Base-by-base conservation (phyloP, 2,797 vertebrate genomes). In the Schizopygopsis malacanthus region DNA sequence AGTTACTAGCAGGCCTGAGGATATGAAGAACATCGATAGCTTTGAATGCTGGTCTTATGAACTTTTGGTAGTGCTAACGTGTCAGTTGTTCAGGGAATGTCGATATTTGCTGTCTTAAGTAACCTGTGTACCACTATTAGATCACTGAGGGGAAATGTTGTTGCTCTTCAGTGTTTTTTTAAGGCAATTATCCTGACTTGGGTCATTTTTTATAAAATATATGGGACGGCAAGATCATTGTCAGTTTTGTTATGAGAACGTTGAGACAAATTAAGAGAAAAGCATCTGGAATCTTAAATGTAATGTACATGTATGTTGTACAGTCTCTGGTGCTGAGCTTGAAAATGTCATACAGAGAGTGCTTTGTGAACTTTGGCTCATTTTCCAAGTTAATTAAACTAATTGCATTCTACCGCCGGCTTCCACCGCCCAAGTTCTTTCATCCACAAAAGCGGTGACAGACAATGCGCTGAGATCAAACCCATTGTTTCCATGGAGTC, bases 401-500 rank as follows among this genome's bases (percentile, higher is more conserved):
- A 70, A 85, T 79, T 85, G 76, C 75, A 79, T 11, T n/a, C 25
- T 71, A 78, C 83, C 65, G 67, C 11, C 18, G 18, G 75, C 59
- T 67, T 84, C n/a, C 65, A 56, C 43, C 56, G 1, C 81, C 43
- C 45, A 83, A 65, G 33, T 56, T 56, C 83, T 79, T 79, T 84
- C 83, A 84, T 84, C 22, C 61, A 84, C 45, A 52, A 12, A 70
- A 71, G 65, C 52, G 8, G n/a, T 3, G 39, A n/a, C 50, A 70
- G 83, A 70, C 83, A 79, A 59, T 79, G 61, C n/a, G 7, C 50
- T 69, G 39, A 85, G 63, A 79, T 84, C 83, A 84, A 84, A 79
- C 65, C 63, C 25, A 59, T 84, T 84, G 83, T 85, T 85, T 85
- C 83, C 75, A 69, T 85, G 83, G 75, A 79, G 75, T 85, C 65